These are phyloP conservation scores for Philopotamus ludificatus DNA, from an alignment of 1,140 invertebrate genomes.

Conservation along the genomic window DNA sequence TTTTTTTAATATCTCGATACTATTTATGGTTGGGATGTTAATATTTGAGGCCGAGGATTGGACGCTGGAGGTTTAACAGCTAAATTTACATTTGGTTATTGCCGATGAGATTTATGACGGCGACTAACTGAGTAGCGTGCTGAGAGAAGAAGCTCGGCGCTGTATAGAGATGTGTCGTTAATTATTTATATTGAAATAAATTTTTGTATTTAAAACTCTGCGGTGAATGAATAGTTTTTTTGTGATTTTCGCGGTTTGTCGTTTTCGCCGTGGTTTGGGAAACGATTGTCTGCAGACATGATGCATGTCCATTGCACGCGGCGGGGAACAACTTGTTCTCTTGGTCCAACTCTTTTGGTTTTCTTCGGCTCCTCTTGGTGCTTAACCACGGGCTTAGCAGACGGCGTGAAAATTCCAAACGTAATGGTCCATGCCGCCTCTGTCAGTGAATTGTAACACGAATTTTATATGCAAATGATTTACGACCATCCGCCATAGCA, in stretches of 20 bases:
- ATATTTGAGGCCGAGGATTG: slow-evolving; percentile 11
- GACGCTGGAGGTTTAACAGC: slow-evolving; percentile 19
- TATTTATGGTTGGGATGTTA: slow-evolving; percentile 4
- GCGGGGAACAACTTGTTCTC: not conserved
- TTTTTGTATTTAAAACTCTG: too few relatives aligned
- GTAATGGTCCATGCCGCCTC: not conserved
- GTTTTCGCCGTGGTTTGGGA: too few relatives aligned
- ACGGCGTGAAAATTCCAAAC: not conserved
- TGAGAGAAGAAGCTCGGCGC: slow-evolving; percentile 14
- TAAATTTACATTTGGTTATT: slow-evolving; percentile 36
- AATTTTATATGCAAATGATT: not conserved
- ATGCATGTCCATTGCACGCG: too few relatives aligned
- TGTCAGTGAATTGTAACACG: not conserved
- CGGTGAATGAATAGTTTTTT: too few relatives aligned
- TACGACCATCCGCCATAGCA: too few relatives aligned
- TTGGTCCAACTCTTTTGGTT: not conserved
- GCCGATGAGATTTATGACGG: slow-evolving; percentile 31
- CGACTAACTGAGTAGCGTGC: slow-evolving; percentile 21
- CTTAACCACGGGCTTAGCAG: not conserved
- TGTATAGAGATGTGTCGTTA: not conserved
- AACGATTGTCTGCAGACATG: too few relatives aligned
- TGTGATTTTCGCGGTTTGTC: too few relatives aligned
- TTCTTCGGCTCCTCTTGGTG: not conserved
- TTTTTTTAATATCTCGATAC: slow-evolving; percentile 10
- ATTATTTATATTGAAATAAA: too few relatives aligned